Evolutionary conservation across 2,113 vertebrate genomes (phyloP), one percentile per base, ranked within the genome.

Genomic region (Oryzias melastigma): DNA sequence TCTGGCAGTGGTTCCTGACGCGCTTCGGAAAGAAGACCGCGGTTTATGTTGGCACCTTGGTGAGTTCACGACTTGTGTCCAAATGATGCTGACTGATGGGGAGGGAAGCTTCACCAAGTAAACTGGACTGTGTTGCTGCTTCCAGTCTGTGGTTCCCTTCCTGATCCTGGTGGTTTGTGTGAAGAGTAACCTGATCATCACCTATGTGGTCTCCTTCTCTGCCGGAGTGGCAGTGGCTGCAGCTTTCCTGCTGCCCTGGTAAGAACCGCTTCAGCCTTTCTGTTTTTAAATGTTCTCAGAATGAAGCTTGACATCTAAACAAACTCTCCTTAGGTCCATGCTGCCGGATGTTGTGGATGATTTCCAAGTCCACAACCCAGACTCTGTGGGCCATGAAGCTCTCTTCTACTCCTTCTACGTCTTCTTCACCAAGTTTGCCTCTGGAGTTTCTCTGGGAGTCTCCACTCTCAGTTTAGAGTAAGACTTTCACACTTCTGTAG

Each of bases 321-420:
- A 44, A n/a, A 10, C 27, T n/a, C 8, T 25, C 41, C 35, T 22
- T 75, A 98, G 97, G 97, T 99, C 97, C 43, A 99, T 98, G 97
- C 89, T 98, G 62, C 97, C 97, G 0, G 97, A 98, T 0, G 97
- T 98, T 0, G 78, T 99, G 0, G 97, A 99, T 0, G 94, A 99
- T 78, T 99, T 99, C 91, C 92, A 94, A 80, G 88, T 99, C 63
- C 91, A 93, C 57, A 95, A 98, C 49, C 95, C 95, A 0, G 65
- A 89, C 1, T 93, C 90, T 58, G 89, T 25, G 0, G 95, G 96
- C 41, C 94, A 98, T 0, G 97, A 99, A 79, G 94, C 97, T 4
- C 96, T 99, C 65, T 99, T 99, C 84, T 99, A 97, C 74, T 99
- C 97, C 40, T 99, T 99, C 87, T 99, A 98, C 0, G 97, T 99